These are phyloP conservation scores for Burhinus bistriatus DNA, from an alignment of 2,113 vertebrate species.

Conservation along the genomic window DNA sequence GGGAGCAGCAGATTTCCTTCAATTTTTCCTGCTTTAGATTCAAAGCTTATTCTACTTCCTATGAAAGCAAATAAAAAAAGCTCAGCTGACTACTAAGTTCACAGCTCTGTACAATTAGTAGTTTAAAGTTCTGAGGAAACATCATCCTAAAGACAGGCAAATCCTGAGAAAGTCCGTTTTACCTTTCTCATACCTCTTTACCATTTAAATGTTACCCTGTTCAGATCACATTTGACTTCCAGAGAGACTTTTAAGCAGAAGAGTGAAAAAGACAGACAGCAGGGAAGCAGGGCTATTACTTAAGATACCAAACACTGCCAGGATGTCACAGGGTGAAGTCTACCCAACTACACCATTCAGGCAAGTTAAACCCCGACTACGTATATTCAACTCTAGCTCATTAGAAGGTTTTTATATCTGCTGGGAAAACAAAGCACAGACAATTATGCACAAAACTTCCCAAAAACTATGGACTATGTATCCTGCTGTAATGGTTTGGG, in stretches of 20 bases:
- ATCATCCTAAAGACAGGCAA: neutral
- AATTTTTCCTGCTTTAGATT: neutral
- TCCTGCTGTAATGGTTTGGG: neutral
- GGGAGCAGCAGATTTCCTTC: neutral
- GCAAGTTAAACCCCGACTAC: neutral
- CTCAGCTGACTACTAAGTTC: neutral
- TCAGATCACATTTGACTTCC: neutral
- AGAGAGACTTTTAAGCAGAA: neutral
- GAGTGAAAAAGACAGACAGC: neutral
- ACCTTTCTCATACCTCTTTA: neutral
- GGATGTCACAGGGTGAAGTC: neutral
- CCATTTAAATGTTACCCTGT: neutral
- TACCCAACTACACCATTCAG: neutral
- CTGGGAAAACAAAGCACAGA: neutral
- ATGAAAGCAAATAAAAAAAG: neutral
- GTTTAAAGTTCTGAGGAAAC: neutral
- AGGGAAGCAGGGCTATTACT: neutral
- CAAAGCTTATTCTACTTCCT: neutral
- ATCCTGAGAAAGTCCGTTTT: neutral
- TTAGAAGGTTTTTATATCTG: neutral
- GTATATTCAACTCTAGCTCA: neutral
- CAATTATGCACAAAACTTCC: neutral
- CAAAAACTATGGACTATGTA: neutral
- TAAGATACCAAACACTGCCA: neutral
- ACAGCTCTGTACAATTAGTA: neutral